A percentile compares a stretch with the other conserved stretches of the same genome.
Evolutionary conservation across 1,140 invertebrate species (phyloP).

Genomic region (Ceratosolen solmsi): DNA sequence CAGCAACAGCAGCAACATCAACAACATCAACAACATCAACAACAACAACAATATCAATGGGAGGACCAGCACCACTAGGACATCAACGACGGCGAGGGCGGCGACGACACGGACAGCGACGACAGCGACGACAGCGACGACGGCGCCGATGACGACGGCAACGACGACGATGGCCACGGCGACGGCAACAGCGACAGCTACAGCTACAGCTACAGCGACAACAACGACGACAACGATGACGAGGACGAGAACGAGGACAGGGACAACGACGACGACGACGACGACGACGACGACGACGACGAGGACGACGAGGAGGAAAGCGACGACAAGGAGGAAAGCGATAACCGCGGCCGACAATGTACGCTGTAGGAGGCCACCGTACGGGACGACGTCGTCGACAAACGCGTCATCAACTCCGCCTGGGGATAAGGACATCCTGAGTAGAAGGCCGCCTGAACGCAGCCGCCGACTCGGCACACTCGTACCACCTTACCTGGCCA

Average conservation of each 20-base stretch:
- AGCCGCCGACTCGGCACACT: constrained; percentile 25
- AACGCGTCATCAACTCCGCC: not conserved
- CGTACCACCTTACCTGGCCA: constrained; percentile 67
- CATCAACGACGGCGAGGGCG: not conserved
- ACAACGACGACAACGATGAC: too few species aligned
- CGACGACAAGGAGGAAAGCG: too few species aligned
- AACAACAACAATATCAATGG: too few species aligned
- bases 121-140: not conserved
- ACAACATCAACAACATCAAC: too few species aligned
- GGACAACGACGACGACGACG: too few species aligned
- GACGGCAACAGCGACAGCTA: too few species aligned
- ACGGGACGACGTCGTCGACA: not conserved
- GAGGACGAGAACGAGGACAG: too few species aligned
- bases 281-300: too few species aligned
- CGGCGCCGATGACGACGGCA: not conserved
- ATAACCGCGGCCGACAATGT: not conserved
- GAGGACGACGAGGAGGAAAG: too few species aligned
- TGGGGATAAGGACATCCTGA: constrained; percentile 5
- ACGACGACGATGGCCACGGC: not conserved
- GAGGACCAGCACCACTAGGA: too few species aligned
- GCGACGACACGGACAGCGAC: not conserved
- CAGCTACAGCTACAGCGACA: too few species aligned
- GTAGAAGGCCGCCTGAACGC: constrained; percentile 40
- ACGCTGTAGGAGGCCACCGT: not conserved
- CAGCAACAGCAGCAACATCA: too few species aligned